These are phyloP conservation scores for Lasioglossum malachurum DNA, from an alignment of 2,888 invertebrate genomes.

Conservation along the genomic window DNA sequence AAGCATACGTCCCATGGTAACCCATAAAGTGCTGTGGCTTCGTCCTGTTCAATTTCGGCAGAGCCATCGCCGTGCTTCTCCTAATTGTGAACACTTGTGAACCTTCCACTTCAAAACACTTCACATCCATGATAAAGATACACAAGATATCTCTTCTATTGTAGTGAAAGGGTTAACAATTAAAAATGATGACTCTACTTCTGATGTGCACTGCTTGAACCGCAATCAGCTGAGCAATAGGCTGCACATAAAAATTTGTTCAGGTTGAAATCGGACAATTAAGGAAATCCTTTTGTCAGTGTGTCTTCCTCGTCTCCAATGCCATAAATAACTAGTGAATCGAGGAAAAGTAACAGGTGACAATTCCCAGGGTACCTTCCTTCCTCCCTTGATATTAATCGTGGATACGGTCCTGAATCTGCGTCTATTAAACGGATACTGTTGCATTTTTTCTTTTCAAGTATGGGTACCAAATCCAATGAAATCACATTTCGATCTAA, in stretches of 20 bases:
- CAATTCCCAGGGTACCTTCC: not conserved
- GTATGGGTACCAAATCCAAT: not conserved
- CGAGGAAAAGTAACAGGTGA: not conserved
- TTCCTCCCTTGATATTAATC: not conserved
- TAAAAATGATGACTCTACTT: too few relatives aligned
- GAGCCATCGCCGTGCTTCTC: too few relatives aligned
- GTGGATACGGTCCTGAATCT: not conserved
- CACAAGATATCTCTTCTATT: too few relatives aligned
- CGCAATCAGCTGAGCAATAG: too few relatives aligned
- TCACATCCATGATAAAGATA: too few relatives aligned
- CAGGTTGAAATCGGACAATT: not conserved
- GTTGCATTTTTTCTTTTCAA: not conserved
- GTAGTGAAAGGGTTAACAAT: too few relatives aligned
- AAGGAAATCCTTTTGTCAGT: not conserved
- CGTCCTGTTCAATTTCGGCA: too few relatives aligned
- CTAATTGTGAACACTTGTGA: too few relatives aligned
- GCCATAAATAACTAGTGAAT: not conserved
- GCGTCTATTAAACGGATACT: constrained; percentile 3
- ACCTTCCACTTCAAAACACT: too few relatives aligned
- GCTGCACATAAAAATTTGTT: not conserved
- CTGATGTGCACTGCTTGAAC: too few relatives aligned
- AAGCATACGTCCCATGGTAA: too few relatives aligned
- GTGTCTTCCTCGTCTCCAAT: not conserved
- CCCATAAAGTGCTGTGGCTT: too few relatives aligned
- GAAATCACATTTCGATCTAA: constrained; percentile 12